Conservation (phyloP, 1,140 invertebrate species). For the Zaprionus nigranus region DNA sequence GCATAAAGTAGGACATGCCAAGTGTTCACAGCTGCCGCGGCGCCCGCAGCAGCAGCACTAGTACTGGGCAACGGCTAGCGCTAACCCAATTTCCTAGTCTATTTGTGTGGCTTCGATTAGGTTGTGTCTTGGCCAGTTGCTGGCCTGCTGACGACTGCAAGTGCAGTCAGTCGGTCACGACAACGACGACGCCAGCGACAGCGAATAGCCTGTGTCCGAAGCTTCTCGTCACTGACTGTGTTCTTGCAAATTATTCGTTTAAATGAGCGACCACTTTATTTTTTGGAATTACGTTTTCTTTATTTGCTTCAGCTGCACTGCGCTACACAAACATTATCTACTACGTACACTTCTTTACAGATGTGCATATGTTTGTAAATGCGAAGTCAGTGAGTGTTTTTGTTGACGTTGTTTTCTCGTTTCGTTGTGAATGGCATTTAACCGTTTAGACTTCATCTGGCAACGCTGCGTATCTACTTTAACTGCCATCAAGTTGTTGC, state of each 20-base stretch:
- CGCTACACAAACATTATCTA: slow-evolving; percentile 25
- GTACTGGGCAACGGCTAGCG: neutral
- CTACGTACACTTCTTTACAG: slow-evolving; percentile 34
- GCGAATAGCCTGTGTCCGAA: neutral
- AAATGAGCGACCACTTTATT: slow-evolving; percentile 49
- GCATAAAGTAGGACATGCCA: slow-evolving; percentile 79
- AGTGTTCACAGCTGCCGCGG: slow-evolving; percentile 42
- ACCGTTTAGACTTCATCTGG: slow-evolving; percentile 19
- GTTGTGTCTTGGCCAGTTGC: slow-evolving; percentile 12
- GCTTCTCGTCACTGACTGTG: neutral
- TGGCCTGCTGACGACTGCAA: slow-evolving; percentile 46
- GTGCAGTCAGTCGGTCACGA: slow-evolving; percentile 34
- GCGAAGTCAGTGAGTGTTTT: slow-evolving; percentile 41
- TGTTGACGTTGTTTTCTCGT: slow-evolving; percentile 45
- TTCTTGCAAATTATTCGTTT: slow-evolving; percentile 33
- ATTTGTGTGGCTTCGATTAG: slow-evolving; percentile 67
- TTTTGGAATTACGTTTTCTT: slow-evolving; percentile 54
- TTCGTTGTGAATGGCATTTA: slow-evolving; percentile 35
- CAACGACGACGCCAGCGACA: slow-evolving; percentile 1
- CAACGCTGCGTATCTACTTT: slow-evolving; percentile 1
- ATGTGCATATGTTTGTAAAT: slow-evolving; percentile 37
- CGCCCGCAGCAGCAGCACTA: slow-evolving; percentile 19
- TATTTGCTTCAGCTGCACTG: slow-evolving; percentile 42
- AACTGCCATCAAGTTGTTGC: neutral
- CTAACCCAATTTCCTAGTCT: slow-evolving; percentile 42